These are phyloP conservation scores for Ondatra zibethicus DNA, from an alignment of 2,113 vertebrate species.

Conservation along the genomic window DNA sequence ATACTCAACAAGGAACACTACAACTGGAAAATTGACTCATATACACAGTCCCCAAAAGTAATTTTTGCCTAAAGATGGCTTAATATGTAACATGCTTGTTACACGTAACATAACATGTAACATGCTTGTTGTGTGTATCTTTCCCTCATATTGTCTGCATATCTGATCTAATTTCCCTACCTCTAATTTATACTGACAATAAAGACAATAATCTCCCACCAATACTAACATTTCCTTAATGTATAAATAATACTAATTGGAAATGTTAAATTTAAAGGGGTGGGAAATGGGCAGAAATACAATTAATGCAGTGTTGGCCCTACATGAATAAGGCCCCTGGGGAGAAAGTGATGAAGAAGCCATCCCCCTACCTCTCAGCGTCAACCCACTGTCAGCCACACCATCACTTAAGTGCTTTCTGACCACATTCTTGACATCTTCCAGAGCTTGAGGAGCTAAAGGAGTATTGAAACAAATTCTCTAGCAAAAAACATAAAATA, in stretches of 20 bases:
- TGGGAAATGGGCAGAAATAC: neutral
- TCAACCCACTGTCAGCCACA: constrained; percentile 96
- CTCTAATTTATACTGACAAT: constrained; percentile 12
- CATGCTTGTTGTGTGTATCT: constrained; percentile 4
- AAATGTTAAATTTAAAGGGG: neutral
- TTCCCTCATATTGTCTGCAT: neutral
- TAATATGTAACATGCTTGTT: constrained; percentile 19
- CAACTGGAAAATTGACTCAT: constrained; percentile 48
- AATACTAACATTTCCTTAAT: constrained; percentile 17
- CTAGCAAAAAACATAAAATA: constrained; percentile 84
- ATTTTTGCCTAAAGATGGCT: constrained; percentile 48
- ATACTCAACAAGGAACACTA: constrained; percentile 50
- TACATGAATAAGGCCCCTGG: neutral
- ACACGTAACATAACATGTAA: constrained; percentile 10
- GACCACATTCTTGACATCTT: constrained; percentile 99
- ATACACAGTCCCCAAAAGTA: constrained; percentile 60
- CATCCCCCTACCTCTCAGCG: constrained; percentile 92
- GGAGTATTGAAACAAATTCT: constrained; percentile 99
- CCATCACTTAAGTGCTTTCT: constrained; percentile 96
- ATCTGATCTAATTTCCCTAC: neutral
- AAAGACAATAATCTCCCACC: neutral
- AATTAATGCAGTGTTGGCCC: neutral
- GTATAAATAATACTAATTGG: constrained; percentile 23
- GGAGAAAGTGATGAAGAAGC: neutral
- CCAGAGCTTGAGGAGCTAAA: constrained; percentile 96